Evolutionary conservation across 2,888 invertebrate genomes (phyloP), one percentile per base, ranked within the genome.

Genomic region (Melipona bicolor): DNA sequence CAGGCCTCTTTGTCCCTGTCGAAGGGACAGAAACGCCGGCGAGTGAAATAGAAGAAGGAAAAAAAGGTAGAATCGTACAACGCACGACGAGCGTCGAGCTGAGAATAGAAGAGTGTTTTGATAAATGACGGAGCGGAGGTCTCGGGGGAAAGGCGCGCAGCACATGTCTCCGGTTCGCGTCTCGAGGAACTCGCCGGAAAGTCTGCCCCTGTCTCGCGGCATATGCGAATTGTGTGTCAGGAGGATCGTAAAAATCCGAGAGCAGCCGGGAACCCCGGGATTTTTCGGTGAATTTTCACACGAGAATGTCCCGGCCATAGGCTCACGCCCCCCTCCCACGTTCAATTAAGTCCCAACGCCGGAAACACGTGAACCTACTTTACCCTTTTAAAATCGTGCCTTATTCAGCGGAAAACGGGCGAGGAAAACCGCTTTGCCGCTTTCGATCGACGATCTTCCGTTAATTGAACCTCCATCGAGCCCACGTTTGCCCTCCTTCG

Each of bases 101-200:
- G 49, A 32, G 32, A 32, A 32, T 36, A 36, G 36, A 43, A 43
- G 70, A 65, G 71, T 75, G 76, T 72, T 87, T 81, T 85, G 81
- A 87, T 85, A 81, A 89, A 86, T 86, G 81, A 87, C 78, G 72
- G 9, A 84, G 71, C 67, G 69, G 73, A 76, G 74, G 68, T 81
- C 83, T 61, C n/a, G 61, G 67, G 78, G 79, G 62, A 75, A 80
- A 70, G 67, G 73, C 82, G 73, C 87, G 89, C 92, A 92, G 89
- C 92, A 92, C 87, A 90, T 91, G 91, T 89, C 80, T 68, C 87
- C 83, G 86, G 84, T 79, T 71, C 77, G 70, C 61, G 24, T 77
- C 85, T 77, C 83, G 78, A 78, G 85, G 80, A 85, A 88, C 79
- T 77, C 67, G 73, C 75, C 68, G 79, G 81, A 79, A 80, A 69